Evolutionary conservation across 2,888 invertebrate genomes (phyloP).

Genomic region (Hyposoter didymator): DNA sequence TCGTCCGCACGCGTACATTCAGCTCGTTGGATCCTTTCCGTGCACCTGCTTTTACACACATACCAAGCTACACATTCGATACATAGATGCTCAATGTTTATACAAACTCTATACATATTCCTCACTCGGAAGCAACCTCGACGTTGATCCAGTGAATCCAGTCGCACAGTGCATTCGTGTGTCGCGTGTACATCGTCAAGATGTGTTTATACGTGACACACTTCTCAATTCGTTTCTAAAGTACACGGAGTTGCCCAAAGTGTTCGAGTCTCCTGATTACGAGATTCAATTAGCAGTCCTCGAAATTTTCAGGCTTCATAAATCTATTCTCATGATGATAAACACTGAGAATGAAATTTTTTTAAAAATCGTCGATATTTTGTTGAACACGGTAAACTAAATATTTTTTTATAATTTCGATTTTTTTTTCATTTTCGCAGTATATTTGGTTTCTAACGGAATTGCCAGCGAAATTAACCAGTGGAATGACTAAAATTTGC

Average conservation of each 20-base stretch:
- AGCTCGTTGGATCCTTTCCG: background rate
- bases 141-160: slow-evolving; percentile 13
- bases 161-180: background rate
- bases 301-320: background rate
- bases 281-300: background rate
- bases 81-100: background rate
- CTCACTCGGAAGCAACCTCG: background rate
- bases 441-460: no score
- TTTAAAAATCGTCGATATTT: no score
- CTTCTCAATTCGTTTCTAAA: slow-evolving; percentile 15
- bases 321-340: background rate
- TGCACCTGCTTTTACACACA: background rate
- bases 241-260: background rate
- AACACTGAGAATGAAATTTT: no score
- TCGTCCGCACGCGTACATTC: background rate
- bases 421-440: no score
- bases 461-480: no score
- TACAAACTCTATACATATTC: slow-evolving; percentile 22
- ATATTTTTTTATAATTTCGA: no score
- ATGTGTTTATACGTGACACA: slow-evolving; percentile 21
- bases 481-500: no score
- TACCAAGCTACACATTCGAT: background rate
- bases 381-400: no score
- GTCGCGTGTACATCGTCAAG: background rate
- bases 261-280: background rate